Conservation (phyloP, 2,797 vertebrate genomes). For the Labroides dimidiatus region DNA sequence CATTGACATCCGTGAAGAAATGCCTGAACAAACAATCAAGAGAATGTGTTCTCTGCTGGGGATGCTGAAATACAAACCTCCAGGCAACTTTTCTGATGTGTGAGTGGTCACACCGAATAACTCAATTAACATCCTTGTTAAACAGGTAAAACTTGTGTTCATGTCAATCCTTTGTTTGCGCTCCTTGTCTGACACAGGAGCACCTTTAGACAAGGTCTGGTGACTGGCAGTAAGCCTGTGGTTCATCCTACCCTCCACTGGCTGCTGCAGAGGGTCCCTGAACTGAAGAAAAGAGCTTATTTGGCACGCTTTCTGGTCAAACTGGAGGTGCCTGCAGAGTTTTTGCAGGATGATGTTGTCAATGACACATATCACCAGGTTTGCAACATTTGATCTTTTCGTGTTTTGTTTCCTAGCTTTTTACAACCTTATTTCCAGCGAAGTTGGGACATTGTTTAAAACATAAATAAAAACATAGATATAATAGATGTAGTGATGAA, state of each 20-base stretch:
- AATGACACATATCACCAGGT: slow-evolving; percentile 94
- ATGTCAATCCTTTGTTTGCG: not conserved
- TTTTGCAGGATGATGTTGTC: slow-evolving; percentile 93
- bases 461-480: no score
- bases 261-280: slow-evolving; percentile 91
- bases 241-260: slow-evolving; percentile 94
- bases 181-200: slow-evolving; percentile 81
- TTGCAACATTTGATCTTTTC: not conserved
- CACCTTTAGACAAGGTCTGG: slow-evolving; percentile 93
- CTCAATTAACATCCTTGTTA: no score
- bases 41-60: slow-evolving; percentile 92
- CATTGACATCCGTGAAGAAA: slow-evolving; percentile 96
- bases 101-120: slow-evolving; percentile 75
- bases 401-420: not conserved
- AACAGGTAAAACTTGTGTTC: no score
- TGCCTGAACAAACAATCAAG: slow-evolving; percentile 95
- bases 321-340: slow-evolving; percentile 93
- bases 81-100: slow-evolving; percentile 88
- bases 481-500: no score
- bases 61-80: slow-evolving; percentile 96
- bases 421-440: no score
- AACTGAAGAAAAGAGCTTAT: slow-evolving; percentile 97
- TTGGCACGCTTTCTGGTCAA: slow-evolving; percentile 94
- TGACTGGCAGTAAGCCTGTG: slow-evolving; percentile 92
- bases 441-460: no score